Base-by-base conservation (phyloP, 2,797 vertebrate genomes). In the Jordanella pulchra region DNA sequence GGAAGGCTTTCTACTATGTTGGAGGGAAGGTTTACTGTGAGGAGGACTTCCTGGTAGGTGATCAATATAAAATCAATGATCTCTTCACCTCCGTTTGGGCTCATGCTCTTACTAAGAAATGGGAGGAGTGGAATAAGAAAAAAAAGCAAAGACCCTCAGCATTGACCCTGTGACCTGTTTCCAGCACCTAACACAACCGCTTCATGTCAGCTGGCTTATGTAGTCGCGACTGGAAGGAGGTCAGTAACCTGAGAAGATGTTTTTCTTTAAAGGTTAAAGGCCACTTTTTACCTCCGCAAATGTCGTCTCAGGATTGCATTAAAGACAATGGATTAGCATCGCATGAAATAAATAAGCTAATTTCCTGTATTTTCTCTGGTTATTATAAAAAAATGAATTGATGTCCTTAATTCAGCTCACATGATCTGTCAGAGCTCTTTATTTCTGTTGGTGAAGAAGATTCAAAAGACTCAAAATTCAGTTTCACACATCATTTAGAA, bases 1-100 rank as follows among this genome's bases (percentile, higher is more conserved):
- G 98, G 74, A 99, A 99, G 88, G 97, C 98, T n/a, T 99, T 99
- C 91, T 99, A 99, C 91, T 98, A 96, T 71, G 98, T 99, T 45
- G 96, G 95, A 2, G 98, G 98, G 66, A 98, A 97, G 86, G 97
- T 99, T 74, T 99, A 96, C 89, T 99, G 98, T 81, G 98, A 99
- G 91, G 97, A 99, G 88, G 98, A 99, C 89, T 99, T 99, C 86
- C 93, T 99, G 96, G 98, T 99, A 91, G 96, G 97, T 75, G 9
- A 21, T 64, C 67, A 25, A 81, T 69, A 67, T 67, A 61, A 10
- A 72, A 17, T 77, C 69, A 58, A 72, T 76, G 28, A 35, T 50
- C 32, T 0, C n/a, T 63, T 4, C 39, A 21, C 23, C 25, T 75
- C 54, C 35, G 18, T 44, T 44, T 50, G 23, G 53, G 28, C 60